Evolutionary conservation across 2,113 vertebrate species (phyloP), one percentile per base, ranked within the genome.

Genomic region (Poeciliopsis turrubarensis): DNA sequence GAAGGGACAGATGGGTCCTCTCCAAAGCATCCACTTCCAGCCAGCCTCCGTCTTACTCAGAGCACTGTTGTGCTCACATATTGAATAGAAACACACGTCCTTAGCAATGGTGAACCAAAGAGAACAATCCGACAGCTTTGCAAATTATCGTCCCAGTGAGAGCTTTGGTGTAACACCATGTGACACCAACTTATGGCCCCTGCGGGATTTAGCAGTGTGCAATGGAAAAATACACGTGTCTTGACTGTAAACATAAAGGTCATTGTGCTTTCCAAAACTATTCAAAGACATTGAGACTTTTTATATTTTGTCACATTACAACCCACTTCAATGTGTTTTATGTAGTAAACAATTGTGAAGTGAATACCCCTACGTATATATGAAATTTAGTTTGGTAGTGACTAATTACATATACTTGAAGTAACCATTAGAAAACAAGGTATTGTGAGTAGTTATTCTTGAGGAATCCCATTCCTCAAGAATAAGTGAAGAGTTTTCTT

Each of bases 1-100:
- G 68, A 65, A 80, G 67, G 65, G 78, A 84, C 89, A 93, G 87
- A 90, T 92, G 87, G 88, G 82, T 83, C 79, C 72, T 66, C 67
- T 82, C 78, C 80, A 37, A 32, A 87, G 86, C 87, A 84, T 68
- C 70, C 76, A 78, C 84, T 74, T 82, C 77, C 60, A 77, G 60
- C 17, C 5, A 77, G 60, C 17, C 5, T 73, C 67, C 60, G 57
- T 82, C 30, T 15, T 57, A 34, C 81, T 62, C 72, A 80, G 75
- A 67, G 78, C 73, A 32, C 65, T 76, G 39, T 77, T 54, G 57
- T 71, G 73, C 64, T 54, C 73, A 62, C 51, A 76, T 66, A 85
- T 79, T 63, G 57, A 29, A 66, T 30, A 65, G 47, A 66, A 83
- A 79, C n/a, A 62, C 34, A 70, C 64, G 64, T 79, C 63, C 65